Conservation (phyloP, 2,797 vertebrate genomes). For the Anolis apletophallus region DNA sequence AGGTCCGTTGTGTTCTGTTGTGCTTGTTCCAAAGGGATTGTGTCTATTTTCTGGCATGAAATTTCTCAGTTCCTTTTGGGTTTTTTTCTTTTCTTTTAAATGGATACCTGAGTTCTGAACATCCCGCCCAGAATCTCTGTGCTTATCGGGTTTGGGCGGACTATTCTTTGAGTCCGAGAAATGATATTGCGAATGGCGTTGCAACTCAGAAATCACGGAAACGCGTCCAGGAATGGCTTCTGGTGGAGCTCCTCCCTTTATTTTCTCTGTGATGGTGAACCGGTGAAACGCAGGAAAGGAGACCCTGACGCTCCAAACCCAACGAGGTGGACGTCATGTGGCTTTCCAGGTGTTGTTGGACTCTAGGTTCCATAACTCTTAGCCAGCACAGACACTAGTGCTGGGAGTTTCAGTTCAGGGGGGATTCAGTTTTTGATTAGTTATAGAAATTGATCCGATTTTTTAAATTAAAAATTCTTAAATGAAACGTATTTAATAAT, state of each 20-base stretch:
- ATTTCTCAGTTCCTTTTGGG: neutral
- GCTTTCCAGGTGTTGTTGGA: too few species aligned
- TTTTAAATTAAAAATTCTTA: too few species aligned
- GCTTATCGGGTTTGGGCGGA: neutral
- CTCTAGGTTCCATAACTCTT: too few species aligned
- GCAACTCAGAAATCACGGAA: neutral
- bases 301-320: neutral
- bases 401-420: too few species aligned
- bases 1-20: neutral
- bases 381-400: too few species aligned
- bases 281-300: neutral
- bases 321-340: too few species aligned
- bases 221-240: neutral
- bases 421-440: too few species aligned
- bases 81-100: neutral
- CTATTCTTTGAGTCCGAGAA: neutral
- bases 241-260: too few species aligned
- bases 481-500: too few species aligned
- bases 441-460: too few species aligned
- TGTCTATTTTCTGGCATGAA: neutral
- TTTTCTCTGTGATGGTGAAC: neutral
- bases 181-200: neutral
- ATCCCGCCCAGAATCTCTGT: too few species aligned
- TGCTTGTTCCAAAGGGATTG: neutral
- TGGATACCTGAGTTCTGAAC: neutral